Evolutionary conservation across 2,888 invertebrate genomes (phyloP), one percentile per base, ranked within the genome.

Genomic region (Monochamus alternatus): DNA sequence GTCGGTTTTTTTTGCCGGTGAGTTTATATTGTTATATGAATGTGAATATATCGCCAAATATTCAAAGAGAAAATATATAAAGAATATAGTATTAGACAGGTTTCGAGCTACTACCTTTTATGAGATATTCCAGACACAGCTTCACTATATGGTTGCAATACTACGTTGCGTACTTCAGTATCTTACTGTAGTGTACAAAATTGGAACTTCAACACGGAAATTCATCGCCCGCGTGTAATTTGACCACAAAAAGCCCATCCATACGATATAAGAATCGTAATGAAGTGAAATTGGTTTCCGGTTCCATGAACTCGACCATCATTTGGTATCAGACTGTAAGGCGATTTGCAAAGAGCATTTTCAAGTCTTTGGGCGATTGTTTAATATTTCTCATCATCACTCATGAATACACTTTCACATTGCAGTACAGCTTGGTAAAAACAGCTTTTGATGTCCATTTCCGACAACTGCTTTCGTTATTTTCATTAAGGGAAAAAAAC

Each of bases 221-320:
- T 38, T 38, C 38, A 38, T 7, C 38, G 38, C 38, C 38, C 7
- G 38, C 38, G 38, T 38, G 38, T 38, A 38, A 38, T 38, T 38
- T 38, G 38, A 38, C 7, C 59, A 12, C 43, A 44, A 30, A 51
- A 52, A 58, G 22, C 52, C 31, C 32, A 38, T 67, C 58, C n/a
- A 59, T 31, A 68, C 68, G 38, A 59, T 59, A 58, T 63, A 63
- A 44, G 63, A 66, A 51, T 55, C 8, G 14, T 68, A 68, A 68
- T 58, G 68, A 68, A 68, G 59, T 68, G 68, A 68, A 68, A 68
- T 68, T 68, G 55, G 59, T 68, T 68, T 68, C 58, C 68, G 68
- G 68, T 68, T 68, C 55, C 68, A 44, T 59, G 59, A 68, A 66
- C 65, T 59, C 44, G 38, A 43, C 58, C 43, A 38, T 68, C 38